Evolutionary conservation across 1,140 invertebrate species (phyloP).

Genomic region (Brachionus angularis): DNA sequence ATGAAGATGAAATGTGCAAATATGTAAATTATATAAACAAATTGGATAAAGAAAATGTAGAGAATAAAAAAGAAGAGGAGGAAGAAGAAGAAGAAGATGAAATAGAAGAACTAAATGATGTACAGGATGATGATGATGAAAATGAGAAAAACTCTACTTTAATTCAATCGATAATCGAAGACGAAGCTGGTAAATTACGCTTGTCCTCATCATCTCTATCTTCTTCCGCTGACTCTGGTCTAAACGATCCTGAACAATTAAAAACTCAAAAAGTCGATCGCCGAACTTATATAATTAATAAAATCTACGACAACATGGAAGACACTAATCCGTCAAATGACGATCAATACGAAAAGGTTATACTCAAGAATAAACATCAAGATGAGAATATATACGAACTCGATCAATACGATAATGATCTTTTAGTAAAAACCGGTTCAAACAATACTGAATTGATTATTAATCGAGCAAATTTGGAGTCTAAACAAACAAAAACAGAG

Average conservation of each 20-base stretch:
- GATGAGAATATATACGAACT: no score
- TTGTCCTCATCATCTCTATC: conserved; percentile 29
- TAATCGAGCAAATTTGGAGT: neutral
- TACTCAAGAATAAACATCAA: neutral
- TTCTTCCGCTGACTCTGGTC: conserved; percentile 26
- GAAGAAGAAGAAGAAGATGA: neutral
- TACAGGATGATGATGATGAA: neutral
- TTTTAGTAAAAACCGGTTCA: neutral
- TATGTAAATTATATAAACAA: conserved; percentile 16
- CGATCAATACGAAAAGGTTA: conserved; percentile 28
- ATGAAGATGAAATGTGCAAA: conserved; percentile 34
- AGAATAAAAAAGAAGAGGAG: neutral
- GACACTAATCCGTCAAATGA: neutral
- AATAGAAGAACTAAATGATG: neutral
- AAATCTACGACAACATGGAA: conserved; percentile 33
- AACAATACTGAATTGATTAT: neutral
- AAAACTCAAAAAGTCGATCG: neutral
- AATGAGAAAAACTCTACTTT: neutral
- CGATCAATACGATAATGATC: conserved; percentile 34
- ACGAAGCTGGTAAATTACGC: conserved; percentile 15
- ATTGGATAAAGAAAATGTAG: neutral
- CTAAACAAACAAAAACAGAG: neutral
- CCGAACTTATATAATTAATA: conserved; percentile 28
- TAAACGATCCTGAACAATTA: neutral
- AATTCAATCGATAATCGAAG: conserved; percentile 18